Evolutionary conservation across 2,113 vertebrate species (phyloP), one percentile per base, ranked within the genome.

Genomic region (Etheostoma spectabile): DNA sequence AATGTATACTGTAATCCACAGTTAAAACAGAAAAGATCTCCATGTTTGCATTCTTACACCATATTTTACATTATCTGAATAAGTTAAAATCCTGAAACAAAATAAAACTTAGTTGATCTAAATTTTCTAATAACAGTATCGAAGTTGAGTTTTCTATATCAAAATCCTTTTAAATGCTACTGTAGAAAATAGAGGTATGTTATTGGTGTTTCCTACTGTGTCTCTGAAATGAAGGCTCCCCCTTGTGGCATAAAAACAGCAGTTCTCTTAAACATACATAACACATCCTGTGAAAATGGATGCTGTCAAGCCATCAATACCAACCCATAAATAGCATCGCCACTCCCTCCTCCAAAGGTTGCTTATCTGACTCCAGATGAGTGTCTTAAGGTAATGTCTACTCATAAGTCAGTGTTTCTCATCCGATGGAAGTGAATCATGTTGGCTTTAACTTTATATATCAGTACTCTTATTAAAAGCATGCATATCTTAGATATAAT

Each of bases 141-240:
- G 91, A 91, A 91, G 68, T 92, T 90, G 84, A 92, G 77, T 92
- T 88, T 85, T 88, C 79, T 90, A 91, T 94, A 93, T 94, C 91
- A 94, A 94, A 95, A 93, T 56, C 87, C 88, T 88, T 91, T 83
- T 84, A 96, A 95, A 95, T 93, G 92, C 88, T 93, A 93, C 87
- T 93, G 86, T 96, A 95, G 88, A 96, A 96, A 94, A 95, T 94
- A 93, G 94, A 95, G 95, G 94, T 95, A 95, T 93, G 92, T 94
- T 94, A 91, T 91, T 84, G 88, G 92, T 90, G 92, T 90, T 92
- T 83, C 86, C 85, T 90, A 93, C 83, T 83, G 74, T 85, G 86
- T 90, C 87, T 94, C 90, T 93, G 89, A 86, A 90, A 94, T 89
- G 90, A 90, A 88, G 92, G 88, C 83, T 83, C 93, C 94, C 91